Conservation (phyloP, 2,113 vertebrate genomes). For the Xiphias gladius region DNA sequence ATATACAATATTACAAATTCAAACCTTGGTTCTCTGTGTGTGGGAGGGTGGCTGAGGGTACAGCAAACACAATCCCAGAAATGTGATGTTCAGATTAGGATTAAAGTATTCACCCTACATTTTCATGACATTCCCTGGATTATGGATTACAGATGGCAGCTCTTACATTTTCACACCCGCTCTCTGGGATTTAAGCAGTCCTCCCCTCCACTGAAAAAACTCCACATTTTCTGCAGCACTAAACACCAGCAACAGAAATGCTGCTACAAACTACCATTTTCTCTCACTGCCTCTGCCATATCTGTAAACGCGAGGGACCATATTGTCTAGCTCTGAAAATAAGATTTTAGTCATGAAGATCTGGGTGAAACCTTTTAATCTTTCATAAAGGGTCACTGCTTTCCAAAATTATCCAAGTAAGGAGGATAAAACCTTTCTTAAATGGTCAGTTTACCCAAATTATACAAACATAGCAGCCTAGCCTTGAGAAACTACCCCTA, state of each 20-base stretch:
- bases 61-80: constrained; percentile 32
- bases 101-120: constrained; percentile 60
- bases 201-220: constrained; percentile 30
- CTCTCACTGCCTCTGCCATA: not conserved
- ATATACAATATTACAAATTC: constrained; percentile 32
- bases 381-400: not conserved
- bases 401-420: not conserved
- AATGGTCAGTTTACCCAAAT: not conserved
- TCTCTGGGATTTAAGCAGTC: constrained; percentile 50
- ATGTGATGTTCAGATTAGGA: constrained; percentile 63
- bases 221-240: constrained; percentile 13
- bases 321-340: not conserved
- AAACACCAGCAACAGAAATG: constrained; percentile 9
- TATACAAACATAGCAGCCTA: not conserved
- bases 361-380: not conserved
- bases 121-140: constrained; percentile 62
- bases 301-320: constrained; percentile 2
- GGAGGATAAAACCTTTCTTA: not conserved
- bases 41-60: constrained; percentile 3
- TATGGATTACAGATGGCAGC: constrained; percentile 60
- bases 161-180: constrained; percentile 56
- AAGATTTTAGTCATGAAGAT: constrained; percentile 1
- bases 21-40: constrained; percentile 4
- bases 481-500: not conserved
- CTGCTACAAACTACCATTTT: constrained; percentile 15